phyloP scores from a whole-genome alignment of 2,113 vertebrate species.

The Leiothrix lutea region DNA sequence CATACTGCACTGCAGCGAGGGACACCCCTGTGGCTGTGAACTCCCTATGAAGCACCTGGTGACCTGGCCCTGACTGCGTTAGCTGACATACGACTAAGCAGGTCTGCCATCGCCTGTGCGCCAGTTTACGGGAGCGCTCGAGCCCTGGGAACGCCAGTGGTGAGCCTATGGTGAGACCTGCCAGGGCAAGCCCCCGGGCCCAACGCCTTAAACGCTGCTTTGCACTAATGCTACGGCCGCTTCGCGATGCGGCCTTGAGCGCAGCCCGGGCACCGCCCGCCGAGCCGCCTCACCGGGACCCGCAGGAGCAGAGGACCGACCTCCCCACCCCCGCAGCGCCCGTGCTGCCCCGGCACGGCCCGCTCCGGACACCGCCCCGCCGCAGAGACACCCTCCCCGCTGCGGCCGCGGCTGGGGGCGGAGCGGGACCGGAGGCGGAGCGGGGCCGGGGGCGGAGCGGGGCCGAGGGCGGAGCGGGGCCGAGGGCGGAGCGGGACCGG shows the following conservation, averaged over 20 bases:
- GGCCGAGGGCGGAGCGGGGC: too few relatives aligned
- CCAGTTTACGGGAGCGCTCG: accelerated
- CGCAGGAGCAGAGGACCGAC: too few relatives aligned
- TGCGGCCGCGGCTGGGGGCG: too few relatives aligned
- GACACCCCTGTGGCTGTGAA: accelerated
- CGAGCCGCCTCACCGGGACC: background rate
- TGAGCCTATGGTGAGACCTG: accelerated
- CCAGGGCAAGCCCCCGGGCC: accelerated
- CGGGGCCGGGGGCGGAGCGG: too few relatives aligned
- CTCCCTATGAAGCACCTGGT: accelerated
- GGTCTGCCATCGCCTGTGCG: accelerated
- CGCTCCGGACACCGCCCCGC: background rate
- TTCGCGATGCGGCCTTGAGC: accelerated
- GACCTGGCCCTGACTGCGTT: accelerated
- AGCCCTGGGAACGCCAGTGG: accelerated
- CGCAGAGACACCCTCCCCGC: too few relatives aligned
- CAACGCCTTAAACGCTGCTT: accelerated
- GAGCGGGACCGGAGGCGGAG: too few relatives aligned
- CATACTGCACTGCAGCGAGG: accelerated
- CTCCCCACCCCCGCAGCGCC: accelerated
- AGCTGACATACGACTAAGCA: accelerated
- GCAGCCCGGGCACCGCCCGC: background rate
- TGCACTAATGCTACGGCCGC: accelerated
- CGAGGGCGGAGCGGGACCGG: too few relatives aligned
- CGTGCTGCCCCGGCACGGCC: accelerated